Percentiles rank a stretch among this genome's conserved stretches.
These are phyloP conservation scores for Sisyra nigra DNA, from an alignment of 2,888 invertebrate genomes.

Conservation along the genomic window DNA sequence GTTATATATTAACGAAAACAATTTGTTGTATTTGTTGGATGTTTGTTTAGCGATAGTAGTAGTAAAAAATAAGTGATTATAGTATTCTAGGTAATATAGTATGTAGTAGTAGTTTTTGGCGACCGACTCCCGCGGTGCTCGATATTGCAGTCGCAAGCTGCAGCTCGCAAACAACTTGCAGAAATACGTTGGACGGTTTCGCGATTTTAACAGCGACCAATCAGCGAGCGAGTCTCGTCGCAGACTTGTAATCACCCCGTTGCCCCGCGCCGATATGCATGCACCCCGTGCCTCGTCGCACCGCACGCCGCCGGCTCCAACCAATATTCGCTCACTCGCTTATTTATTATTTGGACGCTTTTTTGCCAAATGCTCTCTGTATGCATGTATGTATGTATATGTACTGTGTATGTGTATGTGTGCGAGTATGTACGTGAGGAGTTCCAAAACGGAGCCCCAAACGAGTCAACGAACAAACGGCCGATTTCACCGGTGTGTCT, in stretches of 20 bases:
- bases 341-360: neutral
- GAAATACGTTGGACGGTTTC: conserved; percentile 9
- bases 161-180: conserved; percentile 7
- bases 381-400: neutral
- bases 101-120: conserved; percentile 18
- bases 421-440: no score
- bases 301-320: neutral
- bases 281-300: neutral
- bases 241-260: conserved; percentile 4
- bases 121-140: conserved; percentile 27
- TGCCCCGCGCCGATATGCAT: neutral
- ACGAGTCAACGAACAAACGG: no score
- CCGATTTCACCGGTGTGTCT: no score
- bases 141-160: conserved; percentile 22
- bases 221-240: conserved; percentile 3
- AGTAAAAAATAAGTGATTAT: no score
- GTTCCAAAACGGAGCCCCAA: no score
- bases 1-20: no score
- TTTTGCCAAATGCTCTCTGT: no score
- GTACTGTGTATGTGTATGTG: neutral
- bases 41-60: no score
- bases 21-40: no score
- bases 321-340: neutral
- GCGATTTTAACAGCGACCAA: conserved; percentile 6
- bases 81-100: no score